Percentiles rank a stretch among this genome's conserved stretches.
These are phyloP conservation scores for Illadopsis cleaveri DNA, from an alignment of 2,113 vertebrate genomes.

Conservation along the genomic window DNA sequence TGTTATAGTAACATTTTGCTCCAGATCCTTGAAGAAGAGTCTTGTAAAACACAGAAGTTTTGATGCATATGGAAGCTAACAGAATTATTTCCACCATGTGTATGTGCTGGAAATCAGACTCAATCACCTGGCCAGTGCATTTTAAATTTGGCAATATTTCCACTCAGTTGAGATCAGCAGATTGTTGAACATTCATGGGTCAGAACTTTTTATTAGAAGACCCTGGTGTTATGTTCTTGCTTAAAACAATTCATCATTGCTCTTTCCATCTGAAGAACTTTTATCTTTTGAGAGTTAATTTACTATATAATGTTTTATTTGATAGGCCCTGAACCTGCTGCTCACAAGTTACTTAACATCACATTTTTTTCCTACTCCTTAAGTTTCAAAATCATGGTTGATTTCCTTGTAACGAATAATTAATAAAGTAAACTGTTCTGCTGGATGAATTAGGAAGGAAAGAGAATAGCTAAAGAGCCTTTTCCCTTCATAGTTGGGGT, in stretches of 20 bases:
- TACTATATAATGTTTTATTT: conserved; percentile 37
- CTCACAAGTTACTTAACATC: conserved; percentile 25
- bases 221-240: not conserved
- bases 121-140: conserved; percentile 19
- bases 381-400: conserved; percentile 10
- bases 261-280: conserved; percentile 41
- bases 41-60: not conserved
- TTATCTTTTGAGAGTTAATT: conserved; percentile 48
- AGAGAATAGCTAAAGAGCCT: not conserved
- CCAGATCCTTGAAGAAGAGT: not conserved
- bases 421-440: conserved; percentile 53
- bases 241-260: conserved; percentile 51
- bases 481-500: not conserved
- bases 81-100: conserved; percentile 33
- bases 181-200: conserved; percentile 45
- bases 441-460: conserved; percentile 26
- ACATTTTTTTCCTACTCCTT: conserved; percentile 21
- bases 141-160: conserved; percentile 55
- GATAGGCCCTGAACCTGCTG: not conserved
- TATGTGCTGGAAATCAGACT: conserved; percentile 18
- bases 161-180: conserved; percentile 52
- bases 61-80: conserved; percentile 1
- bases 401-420: conserved; percentile 65
- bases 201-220: conserved; percentile 58
- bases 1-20: not conserved